Base-by-base conservation (phyloP, 2,888 invertebrate species). In the Halictus quadricinctus region DNA sequence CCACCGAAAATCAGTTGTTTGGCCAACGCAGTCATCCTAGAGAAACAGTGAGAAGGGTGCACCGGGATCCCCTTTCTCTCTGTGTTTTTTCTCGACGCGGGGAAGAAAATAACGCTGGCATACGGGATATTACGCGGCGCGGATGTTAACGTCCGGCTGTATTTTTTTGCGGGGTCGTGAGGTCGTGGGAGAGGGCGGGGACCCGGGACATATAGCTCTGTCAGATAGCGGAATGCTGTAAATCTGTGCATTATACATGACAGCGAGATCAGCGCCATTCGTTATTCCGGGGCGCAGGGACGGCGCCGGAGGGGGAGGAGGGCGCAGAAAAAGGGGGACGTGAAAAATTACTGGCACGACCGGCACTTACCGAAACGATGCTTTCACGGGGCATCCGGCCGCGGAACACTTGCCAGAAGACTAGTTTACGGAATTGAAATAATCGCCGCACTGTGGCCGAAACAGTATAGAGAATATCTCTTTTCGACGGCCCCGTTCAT, bases 241-340 rank as follows among this genome's bases (percentile, higher is more conserved):
- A 92, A 92, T 92, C 90, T 90, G 91, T 91, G 90, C 90, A 92
- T 92, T 92, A 92, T 92, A 90, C 91, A 92, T 84, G 89, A 88
- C 89, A 91, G 87, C 84, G 89, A 87, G 88, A 91, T 90, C 90
- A 90, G 87, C 87, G 90, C 87, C 87, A 90, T 90, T 90, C 88
- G 90, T 90, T 90, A 90, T 88, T 86, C 86, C 87, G 18, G 64
- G 60, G 64, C 70, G 82, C 72, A 41, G 7, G 25, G n/a, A 64
- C 76, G 54, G 54, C 72, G 69, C 86, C 87, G 18, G 29, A 0
- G 29, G 29, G 64, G 60, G 29, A 50, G 82, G 7, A 21, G 29
- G 48, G 54, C 72, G 64, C 69, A 83, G 66, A 76, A 84, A 82
- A 79, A 88, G 79, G 79, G 89, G 88, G 88, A 89, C 83, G 81